These are phyloP conservation scores for Sylvia atricapilla DNA, from an alignment of 2,113 vertebrate species.

Conservation along the genomic window DNA sequence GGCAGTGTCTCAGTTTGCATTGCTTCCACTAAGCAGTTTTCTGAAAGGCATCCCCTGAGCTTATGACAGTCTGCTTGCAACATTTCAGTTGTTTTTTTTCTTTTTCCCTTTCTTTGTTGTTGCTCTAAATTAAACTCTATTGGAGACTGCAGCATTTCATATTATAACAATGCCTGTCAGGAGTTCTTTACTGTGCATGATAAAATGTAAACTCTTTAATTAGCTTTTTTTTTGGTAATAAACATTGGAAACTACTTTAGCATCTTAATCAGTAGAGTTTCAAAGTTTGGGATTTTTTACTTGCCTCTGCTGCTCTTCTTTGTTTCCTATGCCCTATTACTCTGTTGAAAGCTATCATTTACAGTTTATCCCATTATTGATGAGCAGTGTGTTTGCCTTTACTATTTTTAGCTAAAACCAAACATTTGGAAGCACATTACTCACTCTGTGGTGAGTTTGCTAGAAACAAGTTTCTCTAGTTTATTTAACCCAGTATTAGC, in stretches of 20 bases:
- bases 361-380: not conserved
- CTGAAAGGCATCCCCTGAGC: conserved; percentile 13
- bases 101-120: conserved; percentile 15
- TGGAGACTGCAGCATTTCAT: conserved; percentile 32
- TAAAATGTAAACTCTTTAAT: conserved; percentile 61
- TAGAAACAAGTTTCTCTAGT: not conserved
- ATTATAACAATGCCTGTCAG: conserved; percentile 49
- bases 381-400: not conserved
- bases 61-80: not conserved
- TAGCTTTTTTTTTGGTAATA: conserved; percentile 45
- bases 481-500: not conserved
- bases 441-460: not conserved
- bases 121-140: conserved; percentile 56
- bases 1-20: not conserved
- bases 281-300: not conserved
- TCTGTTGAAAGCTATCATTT: conserved; percentile 19
- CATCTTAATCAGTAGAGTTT: conserved; percentile 43
- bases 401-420: not conserved
- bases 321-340: not conserved
- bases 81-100: conserved; percentile 30
- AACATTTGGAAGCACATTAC: not conserved
- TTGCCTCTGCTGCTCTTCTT: not conserved
- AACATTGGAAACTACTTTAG: conserved; percentile 19
- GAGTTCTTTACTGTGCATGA: conserved; percentile 29
- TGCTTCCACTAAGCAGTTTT: not conserved